A percentile compares a stretch with the other conserved stretches of the same genome.
Conservation (phyloP, 2,888 invertebrate genomes). For the Orthosia cruda region DNA sequence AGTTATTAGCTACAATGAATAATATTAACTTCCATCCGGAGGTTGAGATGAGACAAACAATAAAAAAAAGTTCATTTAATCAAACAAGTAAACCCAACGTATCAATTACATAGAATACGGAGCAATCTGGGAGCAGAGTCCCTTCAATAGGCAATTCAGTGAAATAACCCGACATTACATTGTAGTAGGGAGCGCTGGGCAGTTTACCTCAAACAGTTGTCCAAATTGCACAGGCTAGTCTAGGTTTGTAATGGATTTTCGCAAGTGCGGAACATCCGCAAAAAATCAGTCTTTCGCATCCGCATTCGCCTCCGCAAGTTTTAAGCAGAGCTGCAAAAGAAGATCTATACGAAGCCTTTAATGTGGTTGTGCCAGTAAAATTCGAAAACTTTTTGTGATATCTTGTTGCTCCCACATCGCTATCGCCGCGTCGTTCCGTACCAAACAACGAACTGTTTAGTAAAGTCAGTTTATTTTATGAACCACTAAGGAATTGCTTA, state of each 20-base stretch:
- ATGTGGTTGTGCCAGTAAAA: too few relatives aligned
- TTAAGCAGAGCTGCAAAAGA: not conserved
- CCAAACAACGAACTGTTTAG: not conserved
- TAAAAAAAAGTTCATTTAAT: slow-evolving; percentile 27
- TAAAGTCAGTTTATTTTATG: not conserved
- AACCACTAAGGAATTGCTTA: not conserved
- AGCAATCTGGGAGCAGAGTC: slow-evolving; percentile 68
- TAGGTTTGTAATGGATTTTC: not conserved
- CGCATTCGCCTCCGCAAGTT: not conserved
- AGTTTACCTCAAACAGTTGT: slow-evolving; percentile 74
- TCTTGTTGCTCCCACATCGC: not conserved
- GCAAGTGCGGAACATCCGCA: not conserved
- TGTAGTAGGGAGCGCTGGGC: slow-evolving; percentile 67
- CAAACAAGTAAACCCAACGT: slow-evolving; percentile 43
- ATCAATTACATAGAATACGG: slow-evolving; percentile 61
- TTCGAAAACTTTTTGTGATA: too few relatives aligned
- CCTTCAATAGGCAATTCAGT: slow-evolving; percentile 70
- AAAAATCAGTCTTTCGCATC: not conserved
- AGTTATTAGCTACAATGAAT: not conserved
- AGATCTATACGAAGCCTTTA: too few relatives aligned
- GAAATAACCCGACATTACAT: slow-evolving; percentile 70
- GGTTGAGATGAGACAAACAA: not conserved
- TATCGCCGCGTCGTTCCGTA: not conserved
- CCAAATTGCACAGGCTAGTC: slow-evolving; percentile 64
- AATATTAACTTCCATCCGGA: not conserved